A percentile compares a stretch with the other conserved stretches of the same genome.
Conservation (phyloP, 1,140 invertebrate species). For the Leptinotarsa defecta region DNA sequence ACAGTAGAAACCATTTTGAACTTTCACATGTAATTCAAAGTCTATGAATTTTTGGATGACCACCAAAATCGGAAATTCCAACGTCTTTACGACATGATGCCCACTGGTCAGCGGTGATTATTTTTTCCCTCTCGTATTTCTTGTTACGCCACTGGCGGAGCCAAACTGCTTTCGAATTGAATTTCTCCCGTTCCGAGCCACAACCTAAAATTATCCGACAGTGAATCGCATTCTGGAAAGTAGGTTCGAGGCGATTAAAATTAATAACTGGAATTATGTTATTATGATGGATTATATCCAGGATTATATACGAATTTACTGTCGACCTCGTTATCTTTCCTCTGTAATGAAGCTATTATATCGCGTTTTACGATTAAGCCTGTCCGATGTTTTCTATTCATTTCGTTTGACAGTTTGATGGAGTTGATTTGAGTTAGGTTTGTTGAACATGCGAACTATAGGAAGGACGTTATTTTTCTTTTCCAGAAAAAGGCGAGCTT, state of each 20-base stretch:
- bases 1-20: too few relatives aligned
- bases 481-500: too few relatives aligned
- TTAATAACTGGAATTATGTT: constrained; percentile 20
- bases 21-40: too few relatives aligned
- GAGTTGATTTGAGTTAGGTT: too few relatives aligned
- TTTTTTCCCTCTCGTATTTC: too few relatives aligned
- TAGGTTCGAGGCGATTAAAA: constrained; percentile 20
- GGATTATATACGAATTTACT: constrained; percentile 12
- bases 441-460: too few relatives aligned
- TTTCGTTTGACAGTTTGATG: neutral
- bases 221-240: constrained; percentile 9
- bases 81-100: too few relatives aligned
- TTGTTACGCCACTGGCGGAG: neutral
- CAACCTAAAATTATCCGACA: constrained; percentile 5
- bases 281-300: constrained; percentile 17
- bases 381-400: neutral
- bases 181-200: neutral
- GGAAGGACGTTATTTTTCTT: too few relatives aligned
- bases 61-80: too few relatives aligned
- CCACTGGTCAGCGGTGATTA: too few relatives aligned
- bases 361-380: neutral
- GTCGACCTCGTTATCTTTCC: constrained; percentile 12
- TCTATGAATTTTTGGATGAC: too few relatives aligned
- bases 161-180: neutral
- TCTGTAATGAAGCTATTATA: constrained; percentile 11